Conservation (phyloP, 2,888 invertebrate species). For the Diaperis boleti region DNA sequence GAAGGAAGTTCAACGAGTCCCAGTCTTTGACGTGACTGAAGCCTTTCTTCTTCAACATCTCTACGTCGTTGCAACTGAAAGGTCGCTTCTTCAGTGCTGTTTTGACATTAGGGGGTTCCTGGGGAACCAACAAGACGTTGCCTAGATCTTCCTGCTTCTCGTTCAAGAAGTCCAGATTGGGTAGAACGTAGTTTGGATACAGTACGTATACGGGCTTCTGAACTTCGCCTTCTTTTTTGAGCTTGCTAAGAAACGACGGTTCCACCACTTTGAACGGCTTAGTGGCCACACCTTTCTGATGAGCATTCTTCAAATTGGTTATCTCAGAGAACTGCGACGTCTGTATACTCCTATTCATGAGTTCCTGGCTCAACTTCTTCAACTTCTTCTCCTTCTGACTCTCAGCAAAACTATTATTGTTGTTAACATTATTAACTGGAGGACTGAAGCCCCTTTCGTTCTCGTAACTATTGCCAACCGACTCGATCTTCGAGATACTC, state of each 20-base stretch:
- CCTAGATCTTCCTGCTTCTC: slow-evolving; percentile 65
- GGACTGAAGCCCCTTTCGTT: too few species aligned
- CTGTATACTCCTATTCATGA: slow-evolving; percentile 81
- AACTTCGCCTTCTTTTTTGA: slow-evolving; percentile 68
- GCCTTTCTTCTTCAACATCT: slow-evolving; percentile 83
- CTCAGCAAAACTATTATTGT: slow-evolving; percentile 65
- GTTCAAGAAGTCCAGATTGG: slow-evolving; percentile 86
- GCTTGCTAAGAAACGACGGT: slow-evolving; percentile 77
- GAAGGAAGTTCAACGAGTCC: slow-evolving; percentile 90
- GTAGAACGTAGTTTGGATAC: slow-evolving; percentile 91
- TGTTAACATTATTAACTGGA: slow-evolving; percentile 61
- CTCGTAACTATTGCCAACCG: slow-evolving; percentile 51
- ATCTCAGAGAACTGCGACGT: slow-evolving; percentile 71
- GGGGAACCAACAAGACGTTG: slow-evolving; percentile 81
- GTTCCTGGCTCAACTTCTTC: slow-evolving; percentile 60
- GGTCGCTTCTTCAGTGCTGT: slow-evolving; percentile 70
- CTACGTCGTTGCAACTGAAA: slow-evolving; percentile 85
- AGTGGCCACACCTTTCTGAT: slow-evolving; percentile 51
- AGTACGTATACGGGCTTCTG: slow-evolving; percentile 88
- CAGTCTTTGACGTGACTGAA: slow-evolving; percentile 91
- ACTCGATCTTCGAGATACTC: slow-evolving; percentile 64
- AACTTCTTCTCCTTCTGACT: slow-evolving; percentile 2
- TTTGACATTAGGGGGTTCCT: slow-evolving; percentile 67
- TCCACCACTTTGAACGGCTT: slow-evolving; percentile 74
- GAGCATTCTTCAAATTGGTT: slow-evolving; percentile 56